These are phyloP conservation scores for Caiman crocodilus DNA, from an alignment of 2,797 vertebrate species.

Conservation along the genomic window DNA sequence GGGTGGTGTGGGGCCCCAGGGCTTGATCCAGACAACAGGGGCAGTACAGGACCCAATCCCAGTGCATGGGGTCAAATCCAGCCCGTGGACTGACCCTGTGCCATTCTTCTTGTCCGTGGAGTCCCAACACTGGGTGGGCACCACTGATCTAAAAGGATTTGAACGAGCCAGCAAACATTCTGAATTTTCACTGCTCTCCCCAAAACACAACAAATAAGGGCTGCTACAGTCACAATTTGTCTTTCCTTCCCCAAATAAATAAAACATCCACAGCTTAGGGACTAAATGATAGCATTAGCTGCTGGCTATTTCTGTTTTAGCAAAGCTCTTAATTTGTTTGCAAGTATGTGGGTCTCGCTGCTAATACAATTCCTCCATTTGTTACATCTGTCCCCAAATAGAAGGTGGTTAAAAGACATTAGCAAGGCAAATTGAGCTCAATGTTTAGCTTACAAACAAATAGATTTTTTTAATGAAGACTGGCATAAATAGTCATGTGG, in stretches of 20 bases:
- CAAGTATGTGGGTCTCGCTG: background rate
- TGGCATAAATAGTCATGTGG: background rate
- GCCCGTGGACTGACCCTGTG: too few relatives aligned
- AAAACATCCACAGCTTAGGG: fast-evolving
- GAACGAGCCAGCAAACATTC: background rate
- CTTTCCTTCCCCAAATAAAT: background rate
- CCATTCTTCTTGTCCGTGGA: too few relatives aligned
- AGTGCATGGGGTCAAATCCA: too few relatives aligned
- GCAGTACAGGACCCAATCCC: too few relatives aligned
- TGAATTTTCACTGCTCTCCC: background rate
- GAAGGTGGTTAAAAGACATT: constrained; percentile 2
- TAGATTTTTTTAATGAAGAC: background rate
- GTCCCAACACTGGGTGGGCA: too few relatives aligned
- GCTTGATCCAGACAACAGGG: too few relatives aligned
- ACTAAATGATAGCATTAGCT: fast-evolving
- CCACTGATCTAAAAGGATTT: background rate
- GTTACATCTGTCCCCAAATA: background rate
- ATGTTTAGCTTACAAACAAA: background rate
- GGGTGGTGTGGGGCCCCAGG: too few relatives aligned
- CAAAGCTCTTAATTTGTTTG: background rate
- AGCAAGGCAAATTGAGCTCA: background rate
- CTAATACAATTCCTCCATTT: background rate
- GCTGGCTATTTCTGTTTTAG: background rate
- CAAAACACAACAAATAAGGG: background rate
- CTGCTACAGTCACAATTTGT: background rate